Evolutionary conservation across 1,140 invertebrate genomes (phyloP).

Genomic region (Myzus persicae): DNA sequence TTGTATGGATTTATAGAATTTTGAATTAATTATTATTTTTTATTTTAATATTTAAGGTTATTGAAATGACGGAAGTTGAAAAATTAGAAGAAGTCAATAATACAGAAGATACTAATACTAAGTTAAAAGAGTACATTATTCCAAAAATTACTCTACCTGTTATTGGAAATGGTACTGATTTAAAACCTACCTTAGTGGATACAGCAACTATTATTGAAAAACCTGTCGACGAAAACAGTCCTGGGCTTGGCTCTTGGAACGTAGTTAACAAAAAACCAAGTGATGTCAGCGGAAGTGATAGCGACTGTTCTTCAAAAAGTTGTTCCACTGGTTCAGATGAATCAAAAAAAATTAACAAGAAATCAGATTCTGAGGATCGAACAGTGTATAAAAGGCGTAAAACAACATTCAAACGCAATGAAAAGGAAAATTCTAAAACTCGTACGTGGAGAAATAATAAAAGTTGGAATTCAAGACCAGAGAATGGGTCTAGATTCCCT

Average conservation of each 20-base stretch:
- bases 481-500: slow-evolving; percentile 38
- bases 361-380: slow-evolving; percentile 23
- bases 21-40: slow-evolving; percentile 32
- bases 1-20: background rate
- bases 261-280: slow-evolving; percentile 30
- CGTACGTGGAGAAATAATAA: slow-evolving; percentile 44
- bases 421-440: slow-evolving; percentile 42
- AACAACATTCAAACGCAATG: slow-evolving; percentile 20
- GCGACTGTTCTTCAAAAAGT: slow-evolving; percentile 2
- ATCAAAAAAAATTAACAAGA: slow-evolving; percentile 24
- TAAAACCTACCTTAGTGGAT: background rate
- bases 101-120: slow-evolving; percentile 66
- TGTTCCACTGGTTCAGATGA: slow-evolving; percentile 42
- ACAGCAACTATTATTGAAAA: background rate
- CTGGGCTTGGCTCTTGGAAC: background rate
- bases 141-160: slow-evolving; percentile 29
- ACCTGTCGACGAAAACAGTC: background rate
- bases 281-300: slow-evolving; percentile 42
- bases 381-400: slow-evolving; percentile 23
- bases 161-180: slow-evolving; percentile 29
- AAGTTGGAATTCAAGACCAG: slow-evolving; percentile 45
- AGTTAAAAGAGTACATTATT: slow-evolving; percentile 18
- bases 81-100: slow-evolving; percentile 79
- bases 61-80: slow-evolving; percentile 80
- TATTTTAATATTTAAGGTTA: slow-evolving; percentile 66